Conservation (phyloP, 2,797 vertebrate genomes). For the Danio albolineatus region DNA sequence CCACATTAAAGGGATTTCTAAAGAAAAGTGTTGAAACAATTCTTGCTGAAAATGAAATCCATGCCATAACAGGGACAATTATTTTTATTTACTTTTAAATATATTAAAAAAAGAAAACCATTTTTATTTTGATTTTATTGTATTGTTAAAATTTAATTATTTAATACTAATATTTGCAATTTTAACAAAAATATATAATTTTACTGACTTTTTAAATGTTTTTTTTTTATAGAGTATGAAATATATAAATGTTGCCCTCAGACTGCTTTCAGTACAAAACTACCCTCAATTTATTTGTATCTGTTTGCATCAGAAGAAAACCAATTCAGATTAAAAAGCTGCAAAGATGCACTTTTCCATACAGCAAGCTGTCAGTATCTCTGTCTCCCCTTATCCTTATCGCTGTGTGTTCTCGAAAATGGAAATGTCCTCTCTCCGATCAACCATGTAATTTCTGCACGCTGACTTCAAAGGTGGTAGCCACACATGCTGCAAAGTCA, state of each 20-base stretch:
- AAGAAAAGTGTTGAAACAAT: background rate
- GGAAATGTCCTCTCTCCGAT: background rate
- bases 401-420: conserved; percentile 1
- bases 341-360: no score
- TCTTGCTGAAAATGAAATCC: background rate
- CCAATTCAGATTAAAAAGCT: background rate
- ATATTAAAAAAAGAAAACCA: background rate
- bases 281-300: background rate
- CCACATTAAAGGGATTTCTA: no score
- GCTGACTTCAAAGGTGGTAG: conserved; percentile 17
- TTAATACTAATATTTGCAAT: no score
- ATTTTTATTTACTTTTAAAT: background rate
- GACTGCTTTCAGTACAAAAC: background rate
- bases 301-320: background rate
- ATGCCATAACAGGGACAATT: background rate
- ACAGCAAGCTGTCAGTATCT: background rate
- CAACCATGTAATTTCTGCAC: conserved; percentile 21
- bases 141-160: no score
- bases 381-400: background rate
- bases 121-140: no score
- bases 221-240: no score
- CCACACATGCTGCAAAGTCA: background rate
- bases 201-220: no score
- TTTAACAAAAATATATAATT: no score
- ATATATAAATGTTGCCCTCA: no score